Conservation (phyloP, 2,113 vertebrate genomes). For the Oriolus oriolus region DNA sequence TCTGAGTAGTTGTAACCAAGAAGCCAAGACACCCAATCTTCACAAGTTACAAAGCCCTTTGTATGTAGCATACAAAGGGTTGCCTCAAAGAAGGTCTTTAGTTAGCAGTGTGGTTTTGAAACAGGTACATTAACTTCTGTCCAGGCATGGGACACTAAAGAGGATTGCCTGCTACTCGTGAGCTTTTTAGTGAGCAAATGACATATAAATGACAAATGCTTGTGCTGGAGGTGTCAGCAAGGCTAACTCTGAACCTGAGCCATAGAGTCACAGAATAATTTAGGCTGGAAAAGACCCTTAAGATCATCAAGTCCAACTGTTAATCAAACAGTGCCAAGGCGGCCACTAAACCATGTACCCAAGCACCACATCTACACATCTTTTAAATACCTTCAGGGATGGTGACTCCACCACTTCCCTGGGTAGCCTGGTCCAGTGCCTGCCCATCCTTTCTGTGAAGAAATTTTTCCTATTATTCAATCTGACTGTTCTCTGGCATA, state of each 20-base stretch:
- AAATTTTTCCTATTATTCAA: background rate
- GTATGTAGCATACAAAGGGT: background rate
- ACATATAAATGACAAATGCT: background rate
- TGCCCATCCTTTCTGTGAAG: background rate
- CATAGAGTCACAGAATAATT: background rate
- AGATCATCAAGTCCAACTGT: background rate
- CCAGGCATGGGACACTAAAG: background rate
- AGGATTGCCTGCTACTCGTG: background rate
- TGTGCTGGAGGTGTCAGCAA: background rate
- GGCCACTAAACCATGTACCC: background rate
- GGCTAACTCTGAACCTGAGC: background rate
- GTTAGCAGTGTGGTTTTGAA: background rate
- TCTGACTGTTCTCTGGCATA: background rate
- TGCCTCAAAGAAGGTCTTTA: background rate
- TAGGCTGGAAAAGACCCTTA: background rate
- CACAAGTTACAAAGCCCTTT: background rate
- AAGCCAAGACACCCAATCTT: background rate
- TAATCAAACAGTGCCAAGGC: background rate
- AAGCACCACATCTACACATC: accelerated
- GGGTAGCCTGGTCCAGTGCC: background rate
- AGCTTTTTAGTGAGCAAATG: background rate
- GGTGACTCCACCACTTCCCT: background rate
- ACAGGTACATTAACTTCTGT: background rate
- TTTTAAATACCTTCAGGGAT: background rate
- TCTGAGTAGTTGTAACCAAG: background rate